Conservation (phyloP, 2,888 invertebrate genomes). For the Sphaerophoria taeniata region DNA sequence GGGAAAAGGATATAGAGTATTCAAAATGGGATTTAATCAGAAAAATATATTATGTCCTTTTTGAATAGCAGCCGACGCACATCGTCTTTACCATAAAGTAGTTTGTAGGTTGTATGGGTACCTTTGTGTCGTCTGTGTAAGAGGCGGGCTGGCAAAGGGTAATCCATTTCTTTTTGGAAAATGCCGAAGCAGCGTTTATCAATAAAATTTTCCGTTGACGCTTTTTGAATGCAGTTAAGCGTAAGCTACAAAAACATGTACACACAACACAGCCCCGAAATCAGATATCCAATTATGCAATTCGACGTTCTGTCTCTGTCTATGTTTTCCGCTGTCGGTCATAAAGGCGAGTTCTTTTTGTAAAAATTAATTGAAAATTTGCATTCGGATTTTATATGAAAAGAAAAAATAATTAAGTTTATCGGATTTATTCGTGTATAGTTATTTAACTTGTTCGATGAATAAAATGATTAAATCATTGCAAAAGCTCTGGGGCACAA, state of each 20-base stretch:
- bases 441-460: conserved; percentile 17
- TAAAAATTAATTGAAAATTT: conserved; percentile 69
- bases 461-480: conserved; percentile 29
- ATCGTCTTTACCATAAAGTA: conserved; percentile 32
- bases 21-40: conserved; percentile 73
- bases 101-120: neutral
- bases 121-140: neutral
- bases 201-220: conserved; percentile 49
- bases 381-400: conserved; percentile 44
- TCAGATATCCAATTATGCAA: conserved; percentile 79
- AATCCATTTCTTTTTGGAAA: conserved; percentile 52
- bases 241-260: conserved; percentile 77
- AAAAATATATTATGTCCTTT: conserved; percentile 68
- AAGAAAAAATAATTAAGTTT: conserved; percentile 57
- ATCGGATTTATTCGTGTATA: conserved; percentile 12
- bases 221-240: conserved; percentile 82
- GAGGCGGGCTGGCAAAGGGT: neutral
- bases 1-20: conserved; percentile 38
- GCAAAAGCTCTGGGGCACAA: too few species aligned
- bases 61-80: conserved; percentile 23
- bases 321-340: conserved; percentile 33
- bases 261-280: conserved; percentile 76
- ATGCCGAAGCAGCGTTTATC: conserved; percentile 39
- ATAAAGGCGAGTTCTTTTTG: conserved; percentile 36
- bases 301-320: neutral